phyloP scores from a whole-genome alignment of 2,797 vertebrate genomes.

The Apogon talboti region DNA sequence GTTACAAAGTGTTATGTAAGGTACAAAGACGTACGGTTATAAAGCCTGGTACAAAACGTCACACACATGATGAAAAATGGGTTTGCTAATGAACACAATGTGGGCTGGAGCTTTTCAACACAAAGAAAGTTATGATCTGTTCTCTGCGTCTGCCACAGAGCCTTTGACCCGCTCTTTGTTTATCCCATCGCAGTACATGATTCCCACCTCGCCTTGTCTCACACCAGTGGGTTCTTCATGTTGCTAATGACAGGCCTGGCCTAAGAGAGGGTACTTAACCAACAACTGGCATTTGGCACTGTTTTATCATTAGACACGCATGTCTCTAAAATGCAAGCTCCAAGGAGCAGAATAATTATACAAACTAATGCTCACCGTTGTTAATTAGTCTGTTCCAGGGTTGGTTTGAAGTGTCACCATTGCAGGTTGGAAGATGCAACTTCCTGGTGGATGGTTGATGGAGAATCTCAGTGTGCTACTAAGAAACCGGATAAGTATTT shows the following conservation, averaged over 20 bases:
- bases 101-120: slow-evolving; percentile 49
- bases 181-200: slow-evolving; percentile 68
- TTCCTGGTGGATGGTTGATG: slow-evolving; percentile 69
- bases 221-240: slow-evolving; percentile 70
- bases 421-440: slow-evolving; percentile 61
- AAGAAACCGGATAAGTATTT: slow-evolving; percentile 56
- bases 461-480: slow-evolving; percentile 68
- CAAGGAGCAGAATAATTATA: slow-evolving; percentile 80
- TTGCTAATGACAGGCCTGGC: slow-evolving; percentile 71
- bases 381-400: slow-evolving; percentile 79
- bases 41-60: slow-evolving; percentile 29
- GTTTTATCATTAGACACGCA: slow-evolving; percentile 82
- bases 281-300: slow-evolving; percentile 78
- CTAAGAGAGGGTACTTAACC: slow-evolving; percentile 74
- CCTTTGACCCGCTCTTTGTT: slow-evolving; percentile 78
- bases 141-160: slow-evolving; percentile 58
- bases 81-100: slow-evolving; percentile 61
- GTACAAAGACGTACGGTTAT: slow-evolving; percentile 34
- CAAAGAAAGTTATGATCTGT: slow-evolving; percentile 63
- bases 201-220: slow-evolving; percentile 63
- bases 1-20: slow-evolving; percentile 34
- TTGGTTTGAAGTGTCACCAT: slow-evolving; percentile 53
- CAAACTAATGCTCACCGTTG: slow-evolving; percentile 72
- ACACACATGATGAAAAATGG: slow-evolving; percentile 60
- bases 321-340: slow-evolving; percentile 78